These are phyloP conservation scores for Drosophila hamatofila DNA, from an alignment of 2,888 invertebrate species.

Conservation along the genomic window DNA sequence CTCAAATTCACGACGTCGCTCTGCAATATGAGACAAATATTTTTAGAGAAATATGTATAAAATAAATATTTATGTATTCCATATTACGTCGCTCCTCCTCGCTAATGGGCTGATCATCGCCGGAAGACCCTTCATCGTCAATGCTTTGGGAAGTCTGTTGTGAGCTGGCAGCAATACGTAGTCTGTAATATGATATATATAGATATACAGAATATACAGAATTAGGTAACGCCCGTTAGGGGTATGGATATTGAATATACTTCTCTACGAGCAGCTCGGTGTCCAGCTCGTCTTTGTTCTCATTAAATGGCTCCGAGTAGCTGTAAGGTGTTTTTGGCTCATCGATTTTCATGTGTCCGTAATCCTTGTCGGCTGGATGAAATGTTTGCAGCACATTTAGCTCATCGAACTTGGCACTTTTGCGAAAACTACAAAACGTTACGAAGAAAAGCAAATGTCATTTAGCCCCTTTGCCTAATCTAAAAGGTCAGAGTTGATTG, in stretches of 20 bases:
- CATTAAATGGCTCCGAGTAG: constrained; percentile 87
- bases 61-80: not conserved
- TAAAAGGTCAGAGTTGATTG: constrained; percentile 48
- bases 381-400: constrained; percentile 99
- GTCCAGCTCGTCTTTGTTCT: constrained; percentile 87
- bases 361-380: constrained; percentile 99
- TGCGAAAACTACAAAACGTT: constrained; percentile 83
- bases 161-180: constrained; percentile 83
- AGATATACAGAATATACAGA: not conserved
- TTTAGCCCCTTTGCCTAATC: constrained; percentile 9
- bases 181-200: constrained; percentile 60
- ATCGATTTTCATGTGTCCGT: constrained; percentile 99
- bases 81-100: constrained; percentile 87
- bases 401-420: constrained; percentile 97
- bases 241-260: constrained; percentile 82
- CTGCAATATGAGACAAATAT: constrained; percentile 83
- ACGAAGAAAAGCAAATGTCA: not conserved
- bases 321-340: constrained; percentile 98
- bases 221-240: not conserved
- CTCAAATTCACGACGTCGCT: constrained; percentile 93
- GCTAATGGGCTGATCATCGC: constrained; percentile 88
- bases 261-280: constrained; percentile 92
- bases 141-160: constrained; percentile 84
- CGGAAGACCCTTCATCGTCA: constrained; percentile 87
- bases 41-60: not conserved